Base-by-base conservation (phyloP, 2,888 invertebrate species). In the Nemapogon koenigi region DNA sequence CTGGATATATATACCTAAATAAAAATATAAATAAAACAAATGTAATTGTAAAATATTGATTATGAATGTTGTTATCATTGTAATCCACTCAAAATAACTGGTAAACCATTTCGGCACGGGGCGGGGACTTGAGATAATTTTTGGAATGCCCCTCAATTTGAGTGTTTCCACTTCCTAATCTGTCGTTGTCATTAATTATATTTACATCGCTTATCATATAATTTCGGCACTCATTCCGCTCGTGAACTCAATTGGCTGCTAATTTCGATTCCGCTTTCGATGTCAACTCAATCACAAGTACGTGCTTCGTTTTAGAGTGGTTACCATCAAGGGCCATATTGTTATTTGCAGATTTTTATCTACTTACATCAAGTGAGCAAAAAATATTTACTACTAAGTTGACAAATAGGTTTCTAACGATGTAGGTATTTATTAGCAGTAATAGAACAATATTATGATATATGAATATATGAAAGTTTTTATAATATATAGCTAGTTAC, bases 121-220 rank as follows among this genome's bases (percentile, higher is more conserved):
- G 17, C 61, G 65, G 73, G 75, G 72, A 70, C 66, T 54, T 46
- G 72, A 76, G 76, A 78, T 78, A 71, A 78, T 69, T 66, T 75
- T 68, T 71, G 65, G 70, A 76, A 72, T 68, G 69, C 72, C 76
- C 69, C 75, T 76, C 65, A 61, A 76, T 57, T 76, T 53, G 62
- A 78, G 76, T 76, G 69, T 67, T 67, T 70, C 63, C 59, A 57
- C 49, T 51, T 51, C 60, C 66, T 75, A 78, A 76, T 75, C 76
- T 72, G 60, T 55, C 63, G 68, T 66, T 67, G 73, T 66, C 68
- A 72, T 70, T 78, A 76, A 78, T 78, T 76, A 76, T 72, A 75
- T 76, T 76, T 78, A n/a, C n/a, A 78, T 78, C 76, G 69, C 69
- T 73, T 72, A 72, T 75, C 67, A 55, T 65, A 57, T 63, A 72